Conservation (phyloP, 2,113 vertebrate species). For the Melospiza georgiana region DNA sequence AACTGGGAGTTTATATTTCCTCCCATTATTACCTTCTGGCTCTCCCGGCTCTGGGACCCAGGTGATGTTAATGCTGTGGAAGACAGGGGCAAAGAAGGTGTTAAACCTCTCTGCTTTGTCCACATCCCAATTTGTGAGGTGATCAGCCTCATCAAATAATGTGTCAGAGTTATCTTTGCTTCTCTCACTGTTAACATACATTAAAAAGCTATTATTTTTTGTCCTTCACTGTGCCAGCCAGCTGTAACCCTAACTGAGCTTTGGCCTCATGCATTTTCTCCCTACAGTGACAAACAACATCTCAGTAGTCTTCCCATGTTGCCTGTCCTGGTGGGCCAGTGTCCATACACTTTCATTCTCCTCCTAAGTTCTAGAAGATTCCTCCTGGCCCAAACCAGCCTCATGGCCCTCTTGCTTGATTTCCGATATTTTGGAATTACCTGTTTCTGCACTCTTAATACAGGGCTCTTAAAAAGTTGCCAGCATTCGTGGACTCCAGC, state of each 20-base stretch:
- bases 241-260: not conserved
- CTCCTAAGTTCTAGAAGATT: not conserved
- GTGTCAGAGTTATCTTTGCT: not conserved
- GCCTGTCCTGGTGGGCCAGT: not conserved
- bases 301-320: not conserved
- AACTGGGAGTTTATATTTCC: not conserved
- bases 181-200: not conserved
- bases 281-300: not conserved
- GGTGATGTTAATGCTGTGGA: not conserved
- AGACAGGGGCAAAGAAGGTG: accelerated
- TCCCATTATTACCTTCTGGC: not conserved
- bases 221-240: too few relatives aligned
- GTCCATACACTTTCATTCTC: not conserved
- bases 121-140: not conserved
- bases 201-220: not conserved
- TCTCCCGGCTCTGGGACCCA: not conserved
- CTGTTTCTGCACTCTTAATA: not conserved
- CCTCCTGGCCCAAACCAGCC: not conserved
- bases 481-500: not conserved
- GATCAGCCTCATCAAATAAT: not conserved
- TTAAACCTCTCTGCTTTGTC: not conserved
- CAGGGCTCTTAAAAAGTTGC: not conserved
- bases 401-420: not conserved
- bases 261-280: not conserved
- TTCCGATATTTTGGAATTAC: not conserved